A percentile compares a stretch with the other conserved stretches of the same genome.
Conservation (phyloP, 2,888 invertebrate species). For the Hermaeophaga mercurialis region DNA sequence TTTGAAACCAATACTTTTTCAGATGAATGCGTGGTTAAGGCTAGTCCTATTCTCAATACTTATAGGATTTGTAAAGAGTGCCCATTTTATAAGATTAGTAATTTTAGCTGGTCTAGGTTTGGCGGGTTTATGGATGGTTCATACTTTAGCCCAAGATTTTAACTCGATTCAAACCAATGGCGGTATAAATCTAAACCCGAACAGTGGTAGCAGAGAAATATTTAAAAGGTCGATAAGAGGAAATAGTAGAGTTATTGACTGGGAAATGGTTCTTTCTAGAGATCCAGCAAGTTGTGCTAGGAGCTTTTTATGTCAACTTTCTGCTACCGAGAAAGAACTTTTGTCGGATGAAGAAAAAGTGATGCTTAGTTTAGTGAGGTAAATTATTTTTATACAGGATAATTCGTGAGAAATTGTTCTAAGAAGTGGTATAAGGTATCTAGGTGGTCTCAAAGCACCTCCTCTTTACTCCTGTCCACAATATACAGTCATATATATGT, state of each 20-base stretch:
- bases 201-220: conserved; percentile 26
- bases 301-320: conserved; percentile 58
- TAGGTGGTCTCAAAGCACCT: too few species aligned
- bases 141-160: conserved; percentile 57
- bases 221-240: conserved; percentile 27
- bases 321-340: conserved; percentile 47
- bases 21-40: conserved; percentile 43
- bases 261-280: conserved; percentile 51
- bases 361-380: conserved; percentile 52
- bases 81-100: conserved; percentile 55
- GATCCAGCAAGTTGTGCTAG: conserved; percentile 58
- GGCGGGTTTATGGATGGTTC: conserved; percentile 59
- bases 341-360: conserved; percentile 47
- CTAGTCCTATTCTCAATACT: conserved; percentile 38
- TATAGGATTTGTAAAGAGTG: conserved; percentile 51
- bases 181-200: conserved; percentile 5
- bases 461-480: too few species aligned
- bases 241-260: conserved; percentile 41
- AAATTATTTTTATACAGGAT: conserved; percentile 25
- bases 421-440: too few species aligned
- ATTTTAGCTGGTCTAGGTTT: conserved; percentile 57
- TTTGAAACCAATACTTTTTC: conserved; percentile 11
- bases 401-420: conserved; percentile 1
- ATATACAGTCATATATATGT: too few species aligned
- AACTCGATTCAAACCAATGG: conserved; percentile 47